Conservation (phyloP, 2,888 invertebrate genomes). For the Microctonus aethiopoides region DNA sequence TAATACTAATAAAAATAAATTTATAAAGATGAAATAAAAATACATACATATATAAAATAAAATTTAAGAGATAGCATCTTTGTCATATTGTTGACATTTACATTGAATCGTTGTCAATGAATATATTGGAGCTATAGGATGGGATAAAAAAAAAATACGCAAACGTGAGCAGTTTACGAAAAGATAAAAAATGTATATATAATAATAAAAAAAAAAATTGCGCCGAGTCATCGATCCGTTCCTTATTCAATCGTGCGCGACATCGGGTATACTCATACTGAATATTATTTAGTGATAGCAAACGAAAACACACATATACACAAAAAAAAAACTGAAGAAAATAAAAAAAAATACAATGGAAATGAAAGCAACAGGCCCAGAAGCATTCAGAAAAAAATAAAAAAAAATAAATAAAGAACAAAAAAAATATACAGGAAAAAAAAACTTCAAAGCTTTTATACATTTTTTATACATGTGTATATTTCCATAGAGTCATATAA, state of each 20-base stretch:
- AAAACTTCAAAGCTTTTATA: not conserved
- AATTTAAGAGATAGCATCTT: not conserved
- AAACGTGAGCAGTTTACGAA: not conserved
- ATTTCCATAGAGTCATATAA: no score
- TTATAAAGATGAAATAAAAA: not conserved
- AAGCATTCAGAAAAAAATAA: not conserved
- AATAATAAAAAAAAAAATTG: not conserved
- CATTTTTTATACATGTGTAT: not conserved
- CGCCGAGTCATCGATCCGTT: conserved; percentile 27
- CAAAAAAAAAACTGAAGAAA: not conserved
- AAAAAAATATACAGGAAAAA: not conserved
- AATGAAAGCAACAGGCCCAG: not conserved
- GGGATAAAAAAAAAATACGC: not conserved
- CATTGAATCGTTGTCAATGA: conserved; percentile 5
- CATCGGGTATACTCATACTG: conserved; percentile 10
- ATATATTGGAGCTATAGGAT: conserved; percentile 1
- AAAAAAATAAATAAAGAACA: not conserved
- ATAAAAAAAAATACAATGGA: not conserved
- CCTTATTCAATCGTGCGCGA: conserved; percentile 34
- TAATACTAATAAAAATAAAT: not conserved
- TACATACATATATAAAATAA: not conserved
- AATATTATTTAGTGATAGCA: conserved; percentile 13
- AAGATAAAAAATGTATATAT: not conserved
- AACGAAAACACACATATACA: not conserved
- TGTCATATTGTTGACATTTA: not conserved